Conservation (phyloP, 2,797 vertebrate species). For the Pogoniulus pusillus region DNA sequence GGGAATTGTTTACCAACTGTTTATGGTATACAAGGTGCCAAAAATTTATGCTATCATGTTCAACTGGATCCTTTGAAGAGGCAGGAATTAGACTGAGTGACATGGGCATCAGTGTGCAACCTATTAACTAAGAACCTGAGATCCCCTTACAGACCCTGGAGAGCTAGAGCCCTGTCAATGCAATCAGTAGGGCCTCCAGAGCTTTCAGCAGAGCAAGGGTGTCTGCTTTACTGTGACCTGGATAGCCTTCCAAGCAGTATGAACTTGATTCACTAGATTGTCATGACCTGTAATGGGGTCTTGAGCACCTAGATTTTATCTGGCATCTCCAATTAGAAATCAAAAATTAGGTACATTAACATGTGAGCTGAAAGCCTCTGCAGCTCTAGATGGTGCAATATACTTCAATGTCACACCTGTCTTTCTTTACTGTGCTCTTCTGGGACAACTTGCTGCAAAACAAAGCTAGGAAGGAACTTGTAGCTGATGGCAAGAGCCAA, state of each 20-base stretch:
- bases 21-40: neutral
- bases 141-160: neutral
- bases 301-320: neutral
- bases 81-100: neutral
- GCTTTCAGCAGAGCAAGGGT: neutral
- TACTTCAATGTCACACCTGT: neutral
- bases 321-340: neutral
- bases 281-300: neutral
- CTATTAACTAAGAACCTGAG: neutral
- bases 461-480: neutral
- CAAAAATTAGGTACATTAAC: neutral
- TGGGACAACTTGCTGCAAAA: neutral
- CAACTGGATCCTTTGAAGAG: neutral
- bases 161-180: neutral
- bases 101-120: neutral
- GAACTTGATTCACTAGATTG: neutral
- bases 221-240: neutral
- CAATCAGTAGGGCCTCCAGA: neutral
- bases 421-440: neutral
- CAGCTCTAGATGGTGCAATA: neutral
- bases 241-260: neutral
- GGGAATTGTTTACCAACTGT: neutral
- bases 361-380: neutral
- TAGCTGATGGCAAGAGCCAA: neutral
- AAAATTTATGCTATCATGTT: neutral